Evolutionary conservation across 2,888 invertebrate species (phyloP), one percentile per base, ranked within the genome.

Genomic region (Microplitis manilae): DNA sequence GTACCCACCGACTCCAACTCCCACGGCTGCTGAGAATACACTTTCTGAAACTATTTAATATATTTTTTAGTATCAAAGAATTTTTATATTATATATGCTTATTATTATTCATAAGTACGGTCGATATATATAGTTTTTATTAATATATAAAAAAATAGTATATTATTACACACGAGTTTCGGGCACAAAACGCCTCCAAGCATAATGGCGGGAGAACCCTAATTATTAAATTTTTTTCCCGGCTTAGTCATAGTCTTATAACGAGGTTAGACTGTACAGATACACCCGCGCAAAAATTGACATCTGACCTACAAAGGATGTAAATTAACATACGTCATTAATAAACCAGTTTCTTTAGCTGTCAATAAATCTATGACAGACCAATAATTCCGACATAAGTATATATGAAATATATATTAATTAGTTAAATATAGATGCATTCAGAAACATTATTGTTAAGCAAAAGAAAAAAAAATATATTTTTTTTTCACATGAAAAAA

Each of bases 21-120:
- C 88, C 77, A 89, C 88, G 68, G 93, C 92, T 50, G 93, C 92
- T 68, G 94, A 93, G 90, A 93, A 94, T 84, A 94, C 89, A 83
- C 94, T 93, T 90, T 94, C 94, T 88, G 93, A 92, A 88, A 94
- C 93, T 93, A 91, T 80, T 84, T 39, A n/a, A n/a, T 41, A 7
- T 39, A 1, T 60, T 74, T 68, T 39, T 60, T 40, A 7, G 13
- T 4, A 13, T 2, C 8, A 1, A 50, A 50, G 2, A 50, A 2
- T 9, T 13, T 50, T 50, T 50, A 50, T 50, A 13, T 20, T 20
- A 20, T 20, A 20, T 20, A 20, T 20, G 20, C 1, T 20, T 20
- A 20, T 20, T 20, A 30, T 30, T 30, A 30, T 30, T 30, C 30
- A 30, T 30, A 30, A 30, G 4, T 4, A 4, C 30, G 4, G 30